Conservation (phyloP, 2,888 invertebrate genomes). For the Mythimna ferrago region DNA sequence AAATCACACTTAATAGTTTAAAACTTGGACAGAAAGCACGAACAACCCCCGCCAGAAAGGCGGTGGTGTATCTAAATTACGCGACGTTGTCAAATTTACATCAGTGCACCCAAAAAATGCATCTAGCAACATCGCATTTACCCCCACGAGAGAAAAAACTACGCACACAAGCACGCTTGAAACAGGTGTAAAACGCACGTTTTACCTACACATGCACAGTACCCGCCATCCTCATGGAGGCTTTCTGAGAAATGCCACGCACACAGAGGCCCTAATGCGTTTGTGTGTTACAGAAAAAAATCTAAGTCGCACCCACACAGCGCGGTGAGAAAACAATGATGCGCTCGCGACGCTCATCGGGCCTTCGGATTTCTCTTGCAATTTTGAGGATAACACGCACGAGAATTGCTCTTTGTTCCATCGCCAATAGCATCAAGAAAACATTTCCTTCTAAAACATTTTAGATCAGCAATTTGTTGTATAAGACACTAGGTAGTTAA, state of each 20-base stretch:
- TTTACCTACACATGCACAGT: conserved; percentile 68
- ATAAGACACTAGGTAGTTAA: neutral
- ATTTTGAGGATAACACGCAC: conserved; percentile 59
- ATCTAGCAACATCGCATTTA: conserved; percentile 86
- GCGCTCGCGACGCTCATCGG: conserved; percentile 68
- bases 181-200: conserved; percentile 79
- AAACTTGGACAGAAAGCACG: conserved; percentile 26
- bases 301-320: conserved; percentile 75
- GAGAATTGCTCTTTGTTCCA: conserved; percentile 32
- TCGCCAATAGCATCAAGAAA: conserved; percentile 1
- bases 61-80: conserved; percentile 74
- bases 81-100: conserved; percentile 89
- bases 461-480: neutral
- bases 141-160: conserved; percentile 68
- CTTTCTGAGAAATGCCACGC: conserved; percentile 78
- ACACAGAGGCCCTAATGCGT: conserved; percentile 58
- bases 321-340: conserved; percentile 72
- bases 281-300: conserved; percentile 75
- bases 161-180: conserved; percentile 61
- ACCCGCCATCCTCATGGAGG: conserved; percentile 63
- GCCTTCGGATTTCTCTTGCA: conserved; percentile 67
- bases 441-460: neutral
- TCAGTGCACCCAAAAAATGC: conserved; percentile 80
- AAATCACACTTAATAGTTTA: conserved; percentile 4
- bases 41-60: conserved; percentile 43